Conservation (phyloP, 2,113 vertebrate genomes). For the Spheniscus mendiculus region DNA sequence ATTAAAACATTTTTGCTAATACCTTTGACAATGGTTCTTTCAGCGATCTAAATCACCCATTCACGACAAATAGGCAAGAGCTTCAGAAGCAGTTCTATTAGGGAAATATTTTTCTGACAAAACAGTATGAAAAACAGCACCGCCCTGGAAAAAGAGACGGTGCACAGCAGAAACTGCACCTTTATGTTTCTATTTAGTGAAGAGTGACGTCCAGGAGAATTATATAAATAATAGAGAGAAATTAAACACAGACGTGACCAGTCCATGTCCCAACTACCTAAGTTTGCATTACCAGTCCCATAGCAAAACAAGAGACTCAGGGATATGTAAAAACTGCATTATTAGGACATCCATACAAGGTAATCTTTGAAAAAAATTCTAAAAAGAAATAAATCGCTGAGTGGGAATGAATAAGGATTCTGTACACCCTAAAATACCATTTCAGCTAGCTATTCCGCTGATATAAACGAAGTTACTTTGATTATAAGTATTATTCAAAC, state of each 20-base stretch:
- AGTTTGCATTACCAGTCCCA: not conserved
- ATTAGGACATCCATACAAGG: not conserved
- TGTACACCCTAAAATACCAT: not conserved
- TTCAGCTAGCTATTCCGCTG: slow-evolving; percentile 54
- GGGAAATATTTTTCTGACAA: not conserved
- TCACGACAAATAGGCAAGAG: not conserved
- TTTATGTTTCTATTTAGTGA: not conserved
- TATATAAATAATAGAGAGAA: not conserved
- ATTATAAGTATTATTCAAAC: slow-evolving; percentile 81
- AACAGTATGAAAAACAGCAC: not conserved
- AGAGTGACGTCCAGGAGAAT: not conserved
- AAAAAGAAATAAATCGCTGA: not conserved
- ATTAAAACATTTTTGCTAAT: too few relatives aligned
- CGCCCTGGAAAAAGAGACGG: not conserved
- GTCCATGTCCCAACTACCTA: not conserved
- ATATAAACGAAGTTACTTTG: slow-evolving; percentile 80
- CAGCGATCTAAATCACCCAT: too few relatives aligned
- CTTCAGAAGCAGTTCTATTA: not conserved
- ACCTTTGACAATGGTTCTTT: too few relatives aligned
- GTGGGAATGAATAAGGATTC: not conserved
- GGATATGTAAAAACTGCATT: not conserved
- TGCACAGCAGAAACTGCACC: not conserved
- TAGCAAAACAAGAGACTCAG: not conserved
- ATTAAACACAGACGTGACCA: not conserved
- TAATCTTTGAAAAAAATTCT: not conserved